Evolutionary conservation across 2,113 vertebrate genomes (phyloP).

Genomic region (Podarcis cretensis): DNA sequence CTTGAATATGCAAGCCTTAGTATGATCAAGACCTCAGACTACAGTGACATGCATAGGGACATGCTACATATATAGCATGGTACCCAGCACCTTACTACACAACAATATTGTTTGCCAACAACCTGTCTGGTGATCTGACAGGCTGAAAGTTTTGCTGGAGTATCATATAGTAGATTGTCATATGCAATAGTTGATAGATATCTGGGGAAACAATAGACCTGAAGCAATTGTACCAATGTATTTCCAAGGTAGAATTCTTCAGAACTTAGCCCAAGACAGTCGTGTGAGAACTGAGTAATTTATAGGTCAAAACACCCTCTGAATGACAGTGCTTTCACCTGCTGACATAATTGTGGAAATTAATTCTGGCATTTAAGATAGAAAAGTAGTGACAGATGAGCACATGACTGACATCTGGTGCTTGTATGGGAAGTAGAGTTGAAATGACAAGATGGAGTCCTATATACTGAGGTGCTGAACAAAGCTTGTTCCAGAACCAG

Average conservation of each 20-base stretch:
- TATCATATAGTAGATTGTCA: not conserved
- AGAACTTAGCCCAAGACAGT: not conserved
- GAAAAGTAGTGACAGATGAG: conserved; percentile 23
- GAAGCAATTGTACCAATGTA: not conserved
- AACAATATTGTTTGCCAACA: not conserved
- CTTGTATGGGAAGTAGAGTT: not conserved
- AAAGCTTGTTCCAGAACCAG: not conserved
- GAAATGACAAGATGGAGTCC: not conserved
- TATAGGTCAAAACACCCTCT: conserved; percentile 7
- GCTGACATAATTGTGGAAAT: conserved; percentile 34
- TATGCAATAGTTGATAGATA: not conserved
- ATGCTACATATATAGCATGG: not conserved
- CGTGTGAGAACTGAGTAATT: not conserved
- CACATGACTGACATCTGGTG: conserved; percentile 26
- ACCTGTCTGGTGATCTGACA: not conserved
- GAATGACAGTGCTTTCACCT: conserved; percentile 29
- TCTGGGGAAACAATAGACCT: not conserved
- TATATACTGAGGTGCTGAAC: not conserved
- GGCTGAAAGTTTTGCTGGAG: not conserved
- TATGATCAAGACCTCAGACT: not conserved
- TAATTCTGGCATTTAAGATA: conserved; percentile 27
- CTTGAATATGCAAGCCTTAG: fast-evolving
- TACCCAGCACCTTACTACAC: not conserved
- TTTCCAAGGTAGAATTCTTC: not conserved
- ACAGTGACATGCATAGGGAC: not conserved